phyloP scores from a whole-genome alignment of 2,113 vertebrate genomes.

The Apeltes quadracus region DNA sequence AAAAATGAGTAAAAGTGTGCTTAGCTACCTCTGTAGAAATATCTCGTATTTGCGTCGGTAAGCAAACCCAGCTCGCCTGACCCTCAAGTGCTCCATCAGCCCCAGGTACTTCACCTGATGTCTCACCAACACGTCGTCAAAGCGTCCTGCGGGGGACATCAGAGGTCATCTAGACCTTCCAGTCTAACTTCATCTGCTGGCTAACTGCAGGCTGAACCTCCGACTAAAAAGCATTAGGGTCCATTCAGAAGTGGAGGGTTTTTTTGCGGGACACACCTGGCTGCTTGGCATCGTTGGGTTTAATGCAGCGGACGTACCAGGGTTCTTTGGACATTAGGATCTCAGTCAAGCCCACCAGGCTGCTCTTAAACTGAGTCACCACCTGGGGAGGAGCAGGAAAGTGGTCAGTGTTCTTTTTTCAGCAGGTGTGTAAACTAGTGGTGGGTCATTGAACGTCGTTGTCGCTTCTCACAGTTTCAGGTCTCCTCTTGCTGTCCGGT shows the following conservation, averaged over 20 bases:
- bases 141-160: conserved; percentile 80
- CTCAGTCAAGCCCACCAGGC: conserved; percentile 88
- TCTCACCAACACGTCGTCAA: conserved; percentile 89
- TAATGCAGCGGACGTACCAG: conserved; percentile 95
- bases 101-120: conserved; percentile 98
- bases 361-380: conserved; percentile 96
- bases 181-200: neutral
- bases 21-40: conserved; percentile 89
- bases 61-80: conserved; percentile 92
- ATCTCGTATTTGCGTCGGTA: conserved; percentile 92
- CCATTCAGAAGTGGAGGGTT: neutral
- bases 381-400: conserved; percentile 78
- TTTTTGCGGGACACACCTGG: conserved; percentile 75
- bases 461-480: conserved; percentile 87
- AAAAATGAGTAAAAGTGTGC: neutral
- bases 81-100: conserved; percentile 94
- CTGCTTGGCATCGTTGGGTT: conserved; percentile 93
- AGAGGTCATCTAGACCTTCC: neutral
- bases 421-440: neutral
- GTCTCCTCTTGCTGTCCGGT: conserved; percentile 87
- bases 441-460: neutral
- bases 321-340: conserved; percentile 94
- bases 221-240: neutral
- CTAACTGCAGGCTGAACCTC: neutral
- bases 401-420: neutral